Evolutionary conservation across 2,888 invertebrate genomes (phyloP).

Genomic region (Pristionchus exspectatus): DNA sequence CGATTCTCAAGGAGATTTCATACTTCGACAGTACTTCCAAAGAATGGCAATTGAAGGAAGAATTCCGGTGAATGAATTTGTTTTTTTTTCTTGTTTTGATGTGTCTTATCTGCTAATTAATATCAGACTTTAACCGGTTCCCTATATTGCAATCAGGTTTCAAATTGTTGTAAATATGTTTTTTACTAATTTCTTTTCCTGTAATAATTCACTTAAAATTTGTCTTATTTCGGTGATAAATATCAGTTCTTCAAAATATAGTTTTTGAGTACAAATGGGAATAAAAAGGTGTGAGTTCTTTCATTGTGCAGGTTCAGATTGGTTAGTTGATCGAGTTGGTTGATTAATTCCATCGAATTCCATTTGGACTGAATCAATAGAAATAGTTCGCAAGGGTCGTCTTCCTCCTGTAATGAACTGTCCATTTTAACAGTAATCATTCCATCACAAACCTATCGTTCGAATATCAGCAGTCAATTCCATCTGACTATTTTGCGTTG

Average conservation of each 20-base stretch:
- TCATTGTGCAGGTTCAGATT: neutral
- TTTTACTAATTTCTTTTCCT: neutral
- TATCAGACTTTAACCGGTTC: neutral
- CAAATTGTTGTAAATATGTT: neutral
- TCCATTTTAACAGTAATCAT: neutral
- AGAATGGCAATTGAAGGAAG: conserved; percentile 66
- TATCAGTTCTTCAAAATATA: neutral
- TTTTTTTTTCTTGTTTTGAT: neutral
- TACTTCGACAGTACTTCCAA: conserved; percentile 56
- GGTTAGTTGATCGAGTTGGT: neutral
- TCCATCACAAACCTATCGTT: neutral
- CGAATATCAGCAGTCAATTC: neutral
- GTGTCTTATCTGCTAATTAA: neutral
- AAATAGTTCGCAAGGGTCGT: neutral
- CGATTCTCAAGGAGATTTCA: conserved; percentile 63
- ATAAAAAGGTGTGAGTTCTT: neutral
- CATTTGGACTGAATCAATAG: neutral
- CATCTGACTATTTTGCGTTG: neutral
- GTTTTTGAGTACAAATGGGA: neutral
- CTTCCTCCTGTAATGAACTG: neutral
- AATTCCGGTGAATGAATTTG: conserved; percentile 55
- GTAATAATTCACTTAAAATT: neutral
- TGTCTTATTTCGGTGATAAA: neutral
- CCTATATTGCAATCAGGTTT: neutral
- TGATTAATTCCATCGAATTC: conserved; percentile 9